Evolutionary conservation across 2,888 invertebrate genomes (phyloP), one percentile per base, ranked within the genome.

Genomic region (Neria commutata): DNA sequence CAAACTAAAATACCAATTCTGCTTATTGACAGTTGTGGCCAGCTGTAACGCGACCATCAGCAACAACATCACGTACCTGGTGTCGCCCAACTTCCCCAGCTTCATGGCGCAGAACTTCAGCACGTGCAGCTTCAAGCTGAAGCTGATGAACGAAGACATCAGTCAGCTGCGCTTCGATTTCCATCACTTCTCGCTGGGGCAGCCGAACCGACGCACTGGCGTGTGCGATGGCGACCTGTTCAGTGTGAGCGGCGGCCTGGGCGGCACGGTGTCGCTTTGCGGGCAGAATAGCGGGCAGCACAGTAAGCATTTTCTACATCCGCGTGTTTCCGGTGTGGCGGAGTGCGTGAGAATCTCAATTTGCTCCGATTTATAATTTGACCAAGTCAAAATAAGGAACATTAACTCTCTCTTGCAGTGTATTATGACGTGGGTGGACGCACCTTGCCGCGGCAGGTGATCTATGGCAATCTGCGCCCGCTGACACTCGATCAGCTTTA

Each of bases 221-320:
- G 86, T 88, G 34, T 93, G 93, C 69, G 90, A 92, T 66, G 89
- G 90, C 46, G 93, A 93, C 72, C 83, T 87, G 6, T 88, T 90
- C 79, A 79, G 84, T 1, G 76, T 91, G 60, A 79, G 78, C 17
- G 88, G 87, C 0, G 87, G 86, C 3, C 83, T 84, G 0, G 75
- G 77, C 1, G 84, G 84, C 51, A 85, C 85, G 54, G 84, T 92
- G 64, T 86, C 84, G 14, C 69, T 93, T 10, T 93, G 93, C 74
- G 93, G 93, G 1, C 88, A 91, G 74, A 93, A 93, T 74, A 91
- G 90, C 72, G 92, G 91, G 14, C 93, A 93, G 70, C 93, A 93
- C 70, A 84, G 93, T 92, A 80, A 85, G 86, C n/a, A n/a, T n/a
- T n/a, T n/a, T n/a, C n/a, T n/a, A n/a, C n/a, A n/a, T n/a, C n/a